A percentile compares a stretch with the other conserved stretches of the same genome.
These are phyloP conservation scores for Hemaris fuciformis DNA, from an alignment of 2,888 invertebrate genomes.

Conservation along the genomic window DNA sequence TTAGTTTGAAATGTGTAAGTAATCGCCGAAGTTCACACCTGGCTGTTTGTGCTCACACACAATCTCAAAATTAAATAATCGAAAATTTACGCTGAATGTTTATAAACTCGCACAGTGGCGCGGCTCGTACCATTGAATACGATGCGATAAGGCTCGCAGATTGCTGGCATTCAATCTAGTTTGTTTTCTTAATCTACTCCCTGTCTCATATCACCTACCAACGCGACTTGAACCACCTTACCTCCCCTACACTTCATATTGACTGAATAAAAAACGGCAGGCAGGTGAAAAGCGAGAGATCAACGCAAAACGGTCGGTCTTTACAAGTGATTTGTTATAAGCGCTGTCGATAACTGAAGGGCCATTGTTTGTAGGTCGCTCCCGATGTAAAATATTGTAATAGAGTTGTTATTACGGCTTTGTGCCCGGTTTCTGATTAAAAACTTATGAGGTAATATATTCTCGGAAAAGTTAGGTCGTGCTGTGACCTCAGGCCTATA, in stretches of 20 bases:
- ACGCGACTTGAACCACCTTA: conserved; percentile 30
- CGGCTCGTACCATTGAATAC: conserved; percentile 42
- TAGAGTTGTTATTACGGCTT: conserved; percentile 39
- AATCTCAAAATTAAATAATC: conserved; percentile 9
- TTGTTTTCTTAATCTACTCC: conserved; percentile 68
- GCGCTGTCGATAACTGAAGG: conserved; percentile 59
- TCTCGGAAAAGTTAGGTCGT: conserved; percentile 13
- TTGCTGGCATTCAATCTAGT: conserved; percentile 54
- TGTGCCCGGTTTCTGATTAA: conserved; percentile 11
- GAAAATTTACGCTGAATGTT: conserved; percentile 23
- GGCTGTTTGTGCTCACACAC: background rate
- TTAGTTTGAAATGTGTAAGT: too few relatives aligned
- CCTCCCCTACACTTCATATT: conserved; percentile 22
- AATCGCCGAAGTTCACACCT: background rate
- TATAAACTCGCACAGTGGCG: conserved; percentile 29
- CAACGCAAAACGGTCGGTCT: conserved; percentile 42
- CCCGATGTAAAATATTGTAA: conserved; percentile 51
- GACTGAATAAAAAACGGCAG: conserved; percentile 21
- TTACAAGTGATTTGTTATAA: conserved; percentile 61
- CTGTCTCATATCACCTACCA: conserved; percentile 48
- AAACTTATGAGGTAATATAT: conserved; percentile 17
- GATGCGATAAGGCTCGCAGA: conserved; percentile 54
- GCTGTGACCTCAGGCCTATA: background rate
- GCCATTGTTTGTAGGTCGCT: conserved; percentile 62
- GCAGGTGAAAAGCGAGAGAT: conserved; percentile 42